Evolutionary conservation across 2,888 invertebrate genomes (phyloP).

Genomic region (Dermolepida albohirtum): DNA sequence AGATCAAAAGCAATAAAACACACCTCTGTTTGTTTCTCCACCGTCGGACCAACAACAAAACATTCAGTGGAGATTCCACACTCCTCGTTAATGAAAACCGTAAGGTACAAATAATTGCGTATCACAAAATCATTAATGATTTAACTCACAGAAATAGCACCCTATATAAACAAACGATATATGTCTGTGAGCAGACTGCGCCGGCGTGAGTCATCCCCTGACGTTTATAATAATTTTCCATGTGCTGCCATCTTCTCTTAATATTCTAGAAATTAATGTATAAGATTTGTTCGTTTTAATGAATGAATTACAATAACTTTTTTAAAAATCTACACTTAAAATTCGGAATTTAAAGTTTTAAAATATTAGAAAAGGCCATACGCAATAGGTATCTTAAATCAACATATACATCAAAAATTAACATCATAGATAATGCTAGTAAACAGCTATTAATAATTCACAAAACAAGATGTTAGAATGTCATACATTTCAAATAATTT

Average conservation of each 20-base stretch:
- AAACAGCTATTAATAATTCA: too few species aligned
- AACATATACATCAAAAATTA: too few species aligned
- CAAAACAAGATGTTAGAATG: too few species aligned
- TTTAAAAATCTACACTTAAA: too few species aligned
- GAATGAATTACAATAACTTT: too few species aligned
- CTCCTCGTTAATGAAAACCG: conserved; percentile 33
- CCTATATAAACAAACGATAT: conserved; percentile 43
- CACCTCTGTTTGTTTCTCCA: conserved; percentile 63
- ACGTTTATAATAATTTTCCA: conserved; percentile 23
- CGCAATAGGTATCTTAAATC: too few species aligned
- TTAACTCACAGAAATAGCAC: conserved; percentile 42
- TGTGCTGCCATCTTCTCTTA: conserved; percentile 21
- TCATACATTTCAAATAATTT: too few species aligned
- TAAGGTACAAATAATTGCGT: conserved; percentile 32
- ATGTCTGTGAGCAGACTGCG: conserved; percentile 39
- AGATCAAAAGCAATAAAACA: conserved; percentile 36
- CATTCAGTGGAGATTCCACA: conserved; percentile 56
- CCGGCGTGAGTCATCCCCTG: conserved; percentile 42
- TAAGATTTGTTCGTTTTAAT: neutral
- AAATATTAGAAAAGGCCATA: too few species aligned
- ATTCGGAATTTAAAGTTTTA: too few species aligned
- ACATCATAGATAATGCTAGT: too few species aligned
- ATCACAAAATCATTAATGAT: conserved; percentile 40
- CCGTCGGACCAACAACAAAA: conserved; percentile 62
- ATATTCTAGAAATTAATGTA: neutral